Evolutionary conservation across 2,113 vertebrate genomes (phyloP), one percentile per base, ranked within the genome.

Genomic region (Hippocampus zosterae): DNA sequence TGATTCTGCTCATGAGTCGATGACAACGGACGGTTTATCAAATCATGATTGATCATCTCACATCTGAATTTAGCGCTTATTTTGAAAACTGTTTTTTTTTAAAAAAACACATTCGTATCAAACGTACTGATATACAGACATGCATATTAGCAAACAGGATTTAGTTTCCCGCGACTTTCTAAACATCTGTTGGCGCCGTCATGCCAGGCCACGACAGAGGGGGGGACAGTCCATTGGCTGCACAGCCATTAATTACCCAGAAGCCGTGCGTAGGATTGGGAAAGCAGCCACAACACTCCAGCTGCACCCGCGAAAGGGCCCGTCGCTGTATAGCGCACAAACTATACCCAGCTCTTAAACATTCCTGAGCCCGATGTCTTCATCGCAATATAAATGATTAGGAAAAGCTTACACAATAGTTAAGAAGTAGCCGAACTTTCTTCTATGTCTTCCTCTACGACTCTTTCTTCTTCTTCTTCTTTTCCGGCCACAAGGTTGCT

Each of bases 241-340:
- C 73, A 72, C 76, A 89, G 77, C 87, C 80, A 66, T 87, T 84
- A 89, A 88, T 90, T 90, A 88, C 82, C 77, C 91, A 90, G 88
- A 90, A 91, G 88, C 89, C 86, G 87, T 69, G 73, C 86, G 79
- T 82, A 84, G 84, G 80, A 86, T 87, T 84, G 88, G 81, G 83
- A 80, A 70, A 72, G 75, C 72, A 77, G 80, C 75, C 84, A 76
- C 75, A 76, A 75, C 71, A 76, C 55, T 74, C 82, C 85, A 88
- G 78, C 85, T 90, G 88, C 75, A 53, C 68, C 70, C 68, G 76
- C 44, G 74, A 56, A 77, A 79, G 73, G 74, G 62, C 67, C 70
- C 77, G 79, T 73, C 80, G 6, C 15, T 73, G 69, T 46, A 10
- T 33, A 9, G 23, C 12, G 16, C 63, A 27, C 50, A 48, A 69